phyloP scores from a whole-genome alignment of 2,888 invertebrate genomes.

The Mamestra brassicae region DNA sequence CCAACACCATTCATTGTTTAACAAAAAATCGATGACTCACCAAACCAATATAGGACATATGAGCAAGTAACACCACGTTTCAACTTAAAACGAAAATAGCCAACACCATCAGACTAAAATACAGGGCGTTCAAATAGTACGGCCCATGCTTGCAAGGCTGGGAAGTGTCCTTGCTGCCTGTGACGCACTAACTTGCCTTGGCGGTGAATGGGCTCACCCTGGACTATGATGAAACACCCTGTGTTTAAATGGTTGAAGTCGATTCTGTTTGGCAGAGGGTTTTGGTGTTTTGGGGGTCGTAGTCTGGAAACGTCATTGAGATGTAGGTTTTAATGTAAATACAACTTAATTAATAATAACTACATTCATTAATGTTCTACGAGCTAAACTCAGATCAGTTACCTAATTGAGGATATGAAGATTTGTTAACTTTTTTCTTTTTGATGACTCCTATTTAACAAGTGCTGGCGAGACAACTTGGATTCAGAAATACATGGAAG shows the following conservation, averaged over 20 bases:
- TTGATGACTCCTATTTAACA: too few relatives aligned
- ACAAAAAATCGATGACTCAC: constrained; percentile 52
- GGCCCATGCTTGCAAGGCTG: constrained; percentile 50
- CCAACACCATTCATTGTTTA: constrained; percentile 29
- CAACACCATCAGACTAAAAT: constrained; percentile 74
- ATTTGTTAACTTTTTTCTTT: too few relatives aligned
- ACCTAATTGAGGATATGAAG: too few relatives aligned
- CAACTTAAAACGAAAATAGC: constrained; percentile 70
- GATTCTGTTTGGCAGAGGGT: constrained; percentile 10
- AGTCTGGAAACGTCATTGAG: background rate
- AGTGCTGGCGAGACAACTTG: too few relatives aligned
- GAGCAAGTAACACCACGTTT: constrained; percentile 30
- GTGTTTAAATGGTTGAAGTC: constrained; percentile 45
- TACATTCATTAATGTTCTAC: too few relatives aligned
- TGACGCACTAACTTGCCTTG: constrained; percentile 84
- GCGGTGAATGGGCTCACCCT: constrained; percentile 71
- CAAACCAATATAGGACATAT: constrained; percentile 42
- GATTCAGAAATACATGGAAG: too few relatives aligned
- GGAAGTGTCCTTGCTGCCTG: constrained; percentile 75
- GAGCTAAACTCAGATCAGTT: too few relatives aligned
- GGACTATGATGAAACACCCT: constrained; percentile 66
- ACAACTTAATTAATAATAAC: too few relatives aligned
- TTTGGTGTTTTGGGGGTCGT: background rate
- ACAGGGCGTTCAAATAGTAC: constrained; percentile 79
- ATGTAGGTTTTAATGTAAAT: background rate